Percentiles rank a stretch among this genome's conserved stretches.
These are phyloP conservation scores for Ceraclea dissimilis DNA, from an alignment of 2,888 invertebrate species.

Conservation along the genomic window DNA sequence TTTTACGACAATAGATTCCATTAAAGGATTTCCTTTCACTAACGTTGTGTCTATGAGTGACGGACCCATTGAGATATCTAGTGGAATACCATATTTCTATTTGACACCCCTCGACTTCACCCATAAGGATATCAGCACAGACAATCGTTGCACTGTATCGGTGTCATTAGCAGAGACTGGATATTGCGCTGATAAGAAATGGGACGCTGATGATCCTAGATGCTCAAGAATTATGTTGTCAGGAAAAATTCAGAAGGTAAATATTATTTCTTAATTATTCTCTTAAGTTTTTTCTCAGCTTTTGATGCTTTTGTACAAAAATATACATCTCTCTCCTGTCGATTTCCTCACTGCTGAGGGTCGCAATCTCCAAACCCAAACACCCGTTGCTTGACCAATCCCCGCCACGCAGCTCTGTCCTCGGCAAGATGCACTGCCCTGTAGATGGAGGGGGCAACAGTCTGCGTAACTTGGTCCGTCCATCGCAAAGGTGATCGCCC, in stretches of 20 bases:
- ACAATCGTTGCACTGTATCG: slow-evolving; percentile 58
- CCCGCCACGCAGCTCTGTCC: too few species aligned
- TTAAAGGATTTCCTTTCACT: slow-evolving; percentile 60
- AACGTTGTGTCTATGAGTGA: slow-evolving; percentile 65
- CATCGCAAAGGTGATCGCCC: too few species aligned
- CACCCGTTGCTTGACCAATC: too few species aligned
- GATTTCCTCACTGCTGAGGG: too few species aligned
- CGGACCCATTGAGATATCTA: slow-evolving; percentile 57
- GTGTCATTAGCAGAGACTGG: slow-evolving; percentile 60
- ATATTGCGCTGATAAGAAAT: slow-evolving; percentile 54
- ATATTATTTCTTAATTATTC: background rate
- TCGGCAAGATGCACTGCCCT: too few species aligned
- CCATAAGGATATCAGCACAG: slow-evolving; percentile 55
- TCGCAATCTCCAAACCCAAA: too few species aligned
- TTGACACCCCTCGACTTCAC: slow-evolving; percentile 65
- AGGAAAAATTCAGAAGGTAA: slow-evolving; percentile 58
- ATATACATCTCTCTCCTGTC: too few species aligned
- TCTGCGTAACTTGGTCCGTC: too few species aligned
- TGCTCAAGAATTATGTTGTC: slow-evolving; percentile 66
- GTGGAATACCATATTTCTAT: slow-evolving; percentile 67
- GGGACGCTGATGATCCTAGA: slow-evolving; percentile 69
- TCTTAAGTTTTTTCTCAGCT: too few species aligned
- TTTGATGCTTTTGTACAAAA: background rate
- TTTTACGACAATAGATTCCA: slow-evolving; percentile 52
- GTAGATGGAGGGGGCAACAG: too few species aligned